Evolutionary conservation across 2,888 invertebrate species (phyloP), one percentile per base, ranked within the genome.

Genomic region (Zaprionus obscuricornis): DNA sequence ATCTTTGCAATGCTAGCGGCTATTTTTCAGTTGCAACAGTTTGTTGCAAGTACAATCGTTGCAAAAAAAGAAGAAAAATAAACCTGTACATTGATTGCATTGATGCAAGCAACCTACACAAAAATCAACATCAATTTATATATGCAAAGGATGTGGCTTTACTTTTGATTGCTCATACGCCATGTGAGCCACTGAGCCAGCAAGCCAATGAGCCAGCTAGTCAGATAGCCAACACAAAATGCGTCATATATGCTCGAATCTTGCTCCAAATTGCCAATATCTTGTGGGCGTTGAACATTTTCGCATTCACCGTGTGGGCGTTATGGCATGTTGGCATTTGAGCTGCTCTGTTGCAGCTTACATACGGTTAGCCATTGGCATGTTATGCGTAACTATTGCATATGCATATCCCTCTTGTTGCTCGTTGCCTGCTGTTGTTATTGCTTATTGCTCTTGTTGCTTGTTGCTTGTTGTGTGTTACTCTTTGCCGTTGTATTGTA

Each of bases 231-330:
- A 27, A 11, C 36, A 18, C 4, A n/a, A 18, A 16, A 66, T 52
- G 56, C 66, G 66, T 57, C 75, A 66, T 64, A 36, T 57, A 60
- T 71, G 74, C 37, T 52, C 29, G 52, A 69, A 60, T 66, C 64
- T 63, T 63, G 67, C 68, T 71, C n/a, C n/a, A n/a, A n/a, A 67
- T 59, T 50, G 43, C 65, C 52, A 36, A 45, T 64, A 63, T 55
- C 58, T 47, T 55, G 34, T 20, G 33, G 24, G 22, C 29, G 55
- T n/a, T n/a, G n/a, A n/a, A n/a, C n/a, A n/a, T n/a, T n/a, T n/a
- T n/a, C n/a, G n/a, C n/a, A n/a, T n/a, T 2, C 24, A n/a, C 27
- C 17, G 40, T 40, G 13, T 40, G 27, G 33, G 29, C 40, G 17
- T 50, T 37, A 10, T 47, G 22, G 4, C 36, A n/a, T 22, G 37